Evolutionary conservation across 2,797 vertebrate species (phyloP), one percentile per base, ranked within the genome.

Genomic region (Etheostoma perlongum): DNA sequence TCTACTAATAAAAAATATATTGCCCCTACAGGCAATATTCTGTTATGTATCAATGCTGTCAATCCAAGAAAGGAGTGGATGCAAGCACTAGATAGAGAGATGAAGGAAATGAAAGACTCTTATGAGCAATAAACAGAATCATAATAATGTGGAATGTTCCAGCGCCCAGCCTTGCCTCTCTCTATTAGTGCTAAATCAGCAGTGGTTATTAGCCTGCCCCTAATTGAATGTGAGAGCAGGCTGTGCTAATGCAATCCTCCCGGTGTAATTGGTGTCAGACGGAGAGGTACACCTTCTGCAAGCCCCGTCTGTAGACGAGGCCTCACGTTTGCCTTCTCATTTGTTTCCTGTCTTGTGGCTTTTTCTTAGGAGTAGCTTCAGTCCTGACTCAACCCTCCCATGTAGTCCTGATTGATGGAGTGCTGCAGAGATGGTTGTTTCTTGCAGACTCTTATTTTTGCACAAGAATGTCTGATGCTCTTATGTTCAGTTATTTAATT

Each of bases 141-240:
- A 40, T 92, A 92, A 89, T 90, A 89, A 87, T 69, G 67, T 82
- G 78, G 57, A 89, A 71, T 76, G 76, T 83, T 92, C 80, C 70
- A 70, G 81, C 69, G 81, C 76, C 84, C 88, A 74, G 85, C 73
- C 71, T 91, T 59, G 67, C 83, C 82, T 89, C 89, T 91, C 91
- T 93, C 90, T 89, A 94, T 94, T 95, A 95, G 90, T 79, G 88
- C 86, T 90, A 89, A 93, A 95, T 94, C 91, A 93, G 91, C 83
- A 66, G 85, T 65, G 64, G 84, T 90, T 93, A 92, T 92, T 90
- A 87, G 82, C 74, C 72, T 55, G 81, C 30, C 78, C 44, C 85
- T 94, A 94, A 95, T 94, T 94, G 91, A 94, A 94, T 92, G 86
- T 84, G 93, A 92, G 92, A 79, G 89, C 57, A 71, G 85, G 83